Evolutionary conservation across 2,797 vertebrate genomes (phyloP).

Genomic region (Acrossocheilus fasciatus): DNA sequence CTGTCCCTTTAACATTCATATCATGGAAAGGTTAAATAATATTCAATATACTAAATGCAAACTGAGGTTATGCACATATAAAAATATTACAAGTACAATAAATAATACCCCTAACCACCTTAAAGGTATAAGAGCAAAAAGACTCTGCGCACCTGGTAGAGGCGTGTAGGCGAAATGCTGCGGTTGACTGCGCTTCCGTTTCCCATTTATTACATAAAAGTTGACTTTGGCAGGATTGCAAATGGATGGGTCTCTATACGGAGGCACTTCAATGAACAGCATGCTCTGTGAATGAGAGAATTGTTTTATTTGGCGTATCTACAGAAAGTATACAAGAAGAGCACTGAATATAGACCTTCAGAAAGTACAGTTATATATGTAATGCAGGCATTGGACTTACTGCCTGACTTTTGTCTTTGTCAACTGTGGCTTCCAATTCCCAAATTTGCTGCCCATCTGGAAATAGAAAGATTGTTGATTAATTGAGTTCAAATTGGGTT

Average conservation of each 20-base stretch:
- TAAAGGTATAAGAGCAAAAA: background rate
- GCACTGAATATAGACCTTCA: background rate
- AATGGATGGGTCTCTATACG: constrained; percentile 88
- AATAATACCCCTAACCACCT: background rate
- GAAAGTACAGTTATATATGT: background rate
- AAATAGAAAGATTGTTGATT: constrained; percentile 37
- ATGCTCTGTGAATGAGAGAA: constrained; percentile 83
- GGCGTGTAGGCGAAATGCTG: constrained; percentile 95
- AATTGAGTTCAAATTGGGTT: background rate
- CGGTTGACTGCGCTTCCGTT: constrained; percentile 95
- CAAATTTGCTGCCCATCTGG: constrained; percentile 97
- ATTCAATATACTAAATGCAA: background rate
- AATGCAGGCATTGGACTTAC: constrained; percentile 77
- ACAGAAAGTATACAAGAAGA: background rate
- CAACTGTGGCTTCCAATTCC: constrained; percentile 98
- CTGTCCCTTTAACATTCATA: background rate
- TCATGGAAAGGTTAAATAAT: background rate
- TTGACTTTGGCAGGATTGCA: constrained; percentile 90
- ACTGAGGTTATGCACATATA: background rate
- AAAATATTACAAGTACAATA: background rate
- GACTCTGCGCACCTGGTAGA: constrained; percentile 72
- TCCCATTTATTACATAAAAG: constrained; percentile 97
- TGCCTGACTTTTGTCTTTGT: constrained; percentile 98
- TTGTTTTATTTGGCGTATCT: constrained; percentile 14
- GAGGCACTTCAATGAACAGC: constrained; percentile 95